Conservation (phyloP, 2,797 vertebrate genomes). For the Linurgus olivaceus region DNA sequence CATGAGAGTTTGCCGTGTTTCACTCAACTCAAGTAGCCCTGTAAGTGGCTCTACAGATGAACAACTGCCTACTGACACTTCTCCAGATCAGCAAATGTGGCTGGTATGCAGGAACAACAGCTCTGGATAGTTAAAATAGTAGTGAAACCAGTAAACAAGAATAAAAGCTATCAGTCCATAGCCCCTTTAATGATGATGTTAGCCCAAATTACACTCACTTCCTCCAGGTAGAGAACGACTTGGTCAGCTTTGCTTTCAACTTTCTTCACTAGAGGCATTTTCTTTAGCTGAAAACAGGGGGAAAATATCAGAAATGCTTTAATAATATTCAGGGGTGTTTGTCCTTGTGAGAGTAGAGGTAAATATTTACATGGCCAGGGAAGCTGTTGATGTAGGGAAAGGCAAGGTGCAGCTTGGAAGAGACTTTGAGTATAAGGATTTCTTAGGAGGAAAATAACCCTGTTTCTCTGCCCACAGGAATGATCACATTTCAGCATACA, state of each 20-base stretch:
- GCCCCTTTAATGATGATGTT: not conserved
- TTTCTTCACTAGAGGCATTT: slow-evolving; percentile 63
- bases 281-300: slow-evolving; percentile 47
- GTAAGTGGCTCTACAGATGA: not conserved
- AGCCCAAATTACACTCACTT: slow-evolving; percentile 40
- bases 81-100: not conserved
- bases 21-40: not conserved
- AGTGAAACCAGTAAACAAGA: not conserved
- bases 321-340: not conserved
- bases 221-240: slow-evolving; percentile 50
- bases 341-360: not conserved
- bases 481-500: not conserved
- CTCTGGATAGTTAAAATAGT: not conserved
- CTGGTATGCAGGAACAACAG: not conserved
- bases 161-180: not conserved
- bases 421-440: not conserved
- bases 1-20: not conserved
- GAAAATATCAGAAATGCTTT: not conserved
- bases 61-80: not conserved
- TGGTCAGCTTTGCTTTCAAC: slow-evolving; percentile 47
- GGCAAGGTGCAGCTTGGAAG: not conserved
- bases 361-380: not conserved
- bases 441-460: not conserved
- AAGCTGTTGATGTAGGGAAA: not conserved
- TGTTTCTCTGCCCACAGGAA: not conserved